phyloP scores from a whole-genome alignment of 2,888 invertebrate species.

The Philereme transversata region DNA sequence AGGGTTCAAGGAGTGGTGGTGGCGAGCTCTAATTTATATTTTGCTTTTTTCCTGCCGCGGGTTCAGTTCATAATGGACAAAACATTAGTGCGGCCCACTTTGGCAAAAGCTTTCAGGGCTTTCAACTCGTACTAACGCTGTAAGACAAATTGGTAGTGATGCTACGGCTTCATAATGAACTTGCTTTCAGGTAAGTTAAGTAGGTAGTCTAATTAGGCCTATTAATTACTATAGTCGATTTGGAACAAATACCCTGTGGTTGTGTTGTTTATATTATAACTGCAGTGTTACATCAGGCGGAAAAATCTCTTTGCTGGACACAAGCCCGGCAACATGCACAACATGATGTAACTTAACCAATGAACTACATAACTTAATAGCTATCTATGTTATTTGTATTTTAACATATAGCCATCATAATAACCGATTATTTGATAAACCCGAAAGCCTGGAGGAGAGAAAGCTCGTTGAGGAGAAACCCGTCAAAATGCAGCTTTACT shows the following conservation, averaged over 20 bases:
- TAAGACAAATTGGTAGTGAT: constrained; percentile 41
- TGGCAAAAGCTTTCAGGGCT: constrained; percentile 73
- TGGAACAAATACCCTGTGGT: too few species aligned
- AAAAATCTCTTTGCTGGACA: too few species aligned
- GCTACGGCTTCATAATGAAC: constrained; percentile 35
- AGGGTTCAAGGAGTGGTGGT: constrained; percentile 42
- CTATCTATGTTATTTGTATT: too few species aligned
- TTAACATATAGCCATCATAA: not conserved
- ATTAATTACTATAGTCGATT: too few species aligned
- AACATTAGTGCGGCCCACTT: constrained; percentile 77
- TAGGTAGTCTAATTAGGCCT: too few species aligned
- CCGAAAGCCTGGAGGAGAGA: constrained; percentile 48
- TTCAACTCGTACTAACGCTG: constrained; percentile 63
- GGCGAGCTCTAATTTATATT: constrained; percentile 67
- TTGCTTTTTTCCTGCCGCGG: constrained; percentile 56
- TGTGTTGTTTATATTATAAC: too few species aligned
- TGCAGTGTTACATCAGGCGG: too few species aligned
- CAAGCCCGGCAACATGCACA: not conserved
- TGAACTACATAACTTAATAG: not conserved
- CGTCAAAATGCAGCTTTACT: constrained; percentile 68
- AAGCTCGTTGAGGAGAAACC: constrained; percentile 67
- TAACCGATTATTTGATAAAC: constrained; percentile 10
- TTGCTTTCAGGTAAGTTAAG: constrained; percentile 10
- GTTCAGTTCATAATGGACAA: constrained; percentile 73
- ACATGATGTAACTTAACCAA: not conserved